A percentile compares a stretch with the other conserved stretches of the same genome.
Conservation (phyloP, 2,113 vertebrate species). For the Catagonus wagneri region DNA sequence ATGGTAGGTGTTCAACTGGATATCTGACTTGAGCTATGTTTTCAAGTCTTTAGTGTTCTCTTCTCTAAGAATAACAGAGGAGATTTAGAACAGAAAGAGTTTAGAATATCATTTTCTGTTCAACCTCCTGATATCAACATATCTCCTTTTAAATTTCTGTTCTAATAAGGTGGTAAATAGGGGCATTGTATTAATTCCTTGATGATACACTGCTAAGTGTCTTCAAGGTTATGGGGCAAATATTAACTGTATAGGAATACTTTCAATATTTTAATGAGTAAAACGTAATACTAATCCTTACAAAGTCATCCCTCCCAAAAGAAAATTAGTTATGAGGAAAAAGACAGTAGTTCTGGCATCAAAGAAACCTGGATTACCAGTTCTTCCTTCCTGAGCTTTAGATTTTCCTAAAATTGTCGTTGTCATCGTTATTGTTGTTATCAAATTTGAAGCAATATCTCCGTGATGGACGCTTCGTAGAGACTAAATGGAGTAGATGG, state of each 20-base stretch:
- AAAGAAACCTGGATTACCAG: not conserved
- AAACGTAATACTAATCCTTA: not conserved
- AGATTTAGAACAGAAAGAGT: not conserved
- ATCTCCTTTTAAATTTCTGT: not conserved
- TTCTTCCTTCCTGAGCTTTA: not conserved
- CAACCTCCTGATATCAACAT: not conserved
- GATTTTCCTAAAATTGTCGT: not conserved
- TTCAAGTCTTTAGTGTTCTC: not conserved
- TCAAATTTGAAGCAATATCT: not conserved
- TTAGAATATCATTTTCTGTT: not conserved
- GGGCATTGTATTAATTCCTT: not conserved
- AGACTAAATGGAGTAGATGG: not conserved
- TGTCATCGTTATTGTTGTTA: not conserved
- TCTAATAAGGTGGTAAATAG: not conserved
- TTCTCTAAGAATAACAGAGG: not conserved
- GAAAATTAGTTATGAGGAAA: not conserved
- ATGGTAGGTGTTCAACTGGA: not conserved
- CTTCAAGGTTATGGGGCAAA: not conserved
- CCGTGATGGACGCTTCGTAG: not conserved
- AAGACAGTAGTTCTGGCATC: not conserved
- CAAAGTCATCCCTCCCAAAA: not conserved
- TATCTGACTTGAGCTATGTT: not conserved
- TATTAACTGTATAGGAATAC: not conserved
- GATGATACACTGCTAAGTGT: not conserved
- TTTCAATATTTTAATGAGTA: not conserved